Evolutionary conservation across 1,140 invertebrate genomes (phyloP).

Genomic region (Oncopeltus fasciatus): DNA sequence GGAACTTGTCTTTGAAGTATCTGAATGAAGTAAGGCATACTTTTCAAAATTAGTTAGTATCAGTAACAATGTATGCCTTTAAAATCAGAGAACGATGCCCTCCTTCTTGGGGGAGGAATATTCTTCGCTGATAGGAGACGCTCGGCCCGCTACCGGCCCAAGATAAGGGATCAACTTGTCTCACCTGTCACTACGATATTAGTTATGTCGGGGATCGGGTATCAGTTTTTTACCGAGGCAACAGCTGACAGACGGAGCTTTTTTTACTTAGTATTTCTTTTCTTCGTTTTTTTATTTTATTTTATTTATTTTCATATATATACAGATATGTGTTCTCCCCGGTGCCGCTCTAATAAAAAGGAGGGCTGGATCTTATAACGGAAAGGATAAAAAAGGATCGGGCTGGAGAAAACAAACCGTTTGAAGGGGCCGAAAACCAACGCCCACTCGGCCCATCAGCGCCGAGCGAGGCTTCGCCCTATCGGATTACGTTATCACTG

Average conservation of each 20-base stretch:
- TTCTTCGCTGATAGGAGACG: background rate
- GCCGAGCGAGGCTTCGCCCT: no score
- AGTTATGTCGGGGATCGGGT: slow-evolving; percentile 5
- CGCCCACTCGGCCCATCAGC: background rate
- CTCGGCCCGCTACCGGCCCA: background rate
- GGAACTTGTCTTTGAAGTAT: no score
- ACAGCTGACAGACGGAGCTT: slow-evolving; percentile 2
- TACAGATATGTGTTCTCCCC: no score
- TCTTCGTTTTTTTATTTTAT: no score
- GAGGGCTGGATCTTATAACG: slow-evolving; percentile 3
- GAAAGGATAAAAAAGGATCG: background rate
- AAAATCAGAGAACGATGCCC: no score
- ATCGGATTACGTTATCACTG: no score
- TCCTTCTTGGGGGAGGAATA: no score
- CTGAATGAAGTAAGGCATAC: no score
- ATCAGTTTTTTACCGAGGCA: slow-evolving; percentile 3
- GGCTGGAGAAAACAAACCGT: slow-evolving; percentile 1
- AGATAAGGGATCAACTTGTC: slow-evolving; percentile 7
- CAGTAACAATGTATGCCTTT: no score
- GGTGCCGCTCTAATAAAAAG: background rate
- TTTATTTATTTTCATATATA: no score
- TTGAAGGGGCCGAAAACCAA: background rate
- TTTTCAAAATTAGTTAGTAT: no score
- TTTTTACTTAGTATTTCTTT: background rate
- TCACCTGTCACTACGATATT: slow-evolving; percentile 4